Evolutionary conservation across 2,888 invertebrate genomes (phyloP).

Genomic region (Dryadula phaetusa): DNA sequence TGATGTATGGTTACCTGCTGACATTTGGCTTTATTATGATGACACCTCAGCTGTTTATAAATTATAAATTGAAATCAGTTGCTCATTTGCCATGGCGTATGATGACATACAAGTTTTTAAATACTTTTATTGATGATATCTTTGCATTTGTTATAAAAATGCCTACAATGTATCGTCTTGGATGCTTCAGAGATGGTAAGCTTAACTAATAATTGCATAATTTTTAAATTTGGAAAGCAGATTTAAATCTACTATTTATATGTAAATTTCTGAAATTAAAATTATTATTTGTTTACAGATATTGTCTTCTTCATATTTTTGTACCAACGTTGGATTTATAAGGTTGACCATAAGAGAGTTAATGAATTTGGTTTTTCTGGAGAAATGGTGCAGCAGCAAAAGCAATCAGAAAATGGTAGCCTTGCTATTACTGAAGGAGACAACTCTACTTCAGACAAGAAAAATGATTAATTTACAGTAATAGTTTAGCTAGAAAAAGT

Average conservation of each 20-base stretch:
- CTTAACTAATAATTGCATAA: slow-evolving; percentile 41
- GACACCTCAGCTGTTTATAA: slow-evolving; percentile 99
- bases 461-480: slow-evolving; percentile 69
- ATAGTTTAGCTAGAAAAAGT: slow-evolving; percentile 46
- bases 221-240: no score
- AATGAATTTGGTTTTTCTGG: slow-evolving; percentile 99
- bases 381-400: slow-evolving; percentile 90
- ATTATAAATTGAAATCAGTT: slow-evolving; percentile 99
- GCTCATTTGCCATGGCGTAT: slow-evolving; percentile 99
- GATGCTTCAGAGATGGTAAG: slow-evolving; percentile 97
- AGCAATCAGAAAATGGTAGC: slow-evolving; percentile 61
- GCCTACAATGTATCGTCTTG: slow-evolving; percentile 99
- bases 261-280: no score
- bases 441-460: slow-evolving; percentile 68
- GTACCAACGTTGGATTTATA: slow-evolving; percentile 99
- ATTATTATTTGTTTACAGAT: slow-evolving; percentile 84
- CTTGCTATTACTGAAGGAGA: slow-evolving; percentile 67
- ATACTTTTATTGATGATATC: slow-evolving; percentile 99
- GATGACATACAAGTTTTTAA: slow-evolving; percentile 99
- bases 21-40: slow-evolving; percentile 99
- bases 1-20: slow-evolving; percentile 98
- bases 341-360: slow-evolving; percentile 96
- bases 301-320: slow-evolving; percentile 99
- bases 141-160: slow-evolving; percentile 99
- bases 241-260: no score